phyloP scores from a whole-genome alignment of 2,888 invertebrate species.

The Clostera curtula region DNA sequence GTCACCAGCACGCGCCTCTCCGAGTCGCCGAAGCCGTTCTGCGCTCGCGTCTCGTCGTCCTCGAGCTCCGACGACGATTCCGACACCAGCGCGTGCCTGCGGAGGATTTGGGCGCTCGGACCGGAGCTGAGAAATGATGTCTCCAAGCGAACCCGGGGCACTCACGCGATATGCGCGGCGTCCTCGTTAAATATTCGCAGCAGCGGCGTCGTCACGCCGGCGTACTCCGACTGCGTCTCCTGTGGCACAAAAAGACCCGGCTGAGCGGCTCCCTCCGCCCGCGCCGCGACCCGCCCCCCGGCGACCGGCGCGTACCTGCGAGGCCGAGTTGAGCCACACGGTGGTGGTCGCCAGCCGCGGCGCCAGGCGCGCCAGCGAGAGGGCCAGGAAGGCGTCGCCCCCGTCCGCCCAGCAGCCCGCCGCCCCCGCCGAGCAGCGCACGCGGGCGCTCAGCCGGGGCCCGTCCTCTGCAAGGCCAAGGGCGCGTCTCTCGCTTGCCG shows the following conservation, averaged over 20 bases:
- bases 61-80: slow-evolving; percentile 12
- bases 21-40: slow-evolving; percentile 3
- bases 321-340: slow-evolving; percentile 48
- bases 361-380: slow-evolving; percentile 37
- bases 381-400: slow-evolving; percentile 38
- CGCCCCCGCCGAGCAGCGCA: slow-evolving; percentile 36
- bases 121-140: too few relatives aligned
- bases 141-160: neutral
- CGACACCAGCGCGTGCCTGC: slow-evolving; percentile 29
- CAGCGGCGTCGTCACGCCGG: slow-evolving; percentile 44
- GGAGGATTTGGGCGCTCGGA: neutral
- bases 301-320: slow-evolving; percentile 31
- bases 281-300: neutral
- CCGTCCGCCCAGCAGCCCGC: slow-evolving; percentile 36
- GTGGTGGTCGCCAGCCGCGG: slow-evolving; percentile 37
- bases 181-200: slow-evolving; percentile 51
- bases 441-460: slow-evolving; percentile 30
- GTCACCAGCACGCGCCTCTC: slow-evolving; percentile 20
- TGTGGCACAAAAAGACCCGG: slow-evolving; percentile 12
- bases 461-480: slow-evolving; percentile 18
- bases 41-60: neutral
- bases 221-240: slow-evolving; percentile 49
- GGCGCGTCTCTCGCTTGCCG: neutral
- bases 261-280: neutral
- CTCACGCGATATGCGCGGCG: slow-evolving; percentile 45